Evolutionary conservation across 2,888 invertebrate species (phyloP), one percentile per base, ranked within the genome.

Genomic region (Pseudococcus jackbeardsleyi): DNA sequence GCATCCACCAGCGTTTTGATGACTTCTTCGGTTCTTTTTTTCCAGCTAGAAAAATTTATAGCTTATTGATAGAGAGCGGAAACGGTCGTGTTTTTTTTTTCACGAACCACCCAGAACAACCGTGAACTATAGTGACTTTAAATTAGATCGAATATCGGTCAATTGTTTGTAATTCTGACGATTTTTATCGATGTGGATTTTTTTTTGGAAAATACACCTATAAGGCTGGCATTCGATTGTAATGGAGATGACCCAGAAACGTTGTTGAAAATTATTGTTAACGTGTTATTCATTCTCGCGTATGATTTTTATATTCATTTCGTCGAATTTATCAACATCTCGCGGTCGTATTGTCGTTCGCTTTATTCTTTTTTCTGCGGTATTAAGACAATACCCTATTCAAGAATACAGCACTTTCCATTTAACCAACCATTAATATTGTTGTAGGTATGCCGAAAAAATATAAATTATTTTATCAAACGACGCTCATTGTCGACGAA

Each of bases 391-490:
- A 72, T 72, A 72, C 26, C 68, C 26, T 33, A 72, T 72, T 33
- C 26, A 72, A 33, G 68, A 72, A 72, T 72, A 33, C 26, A 19
- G 59, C 9, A 59, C 33, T 72, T 72, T 33, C 68, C 22, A 72
- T 72, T 72, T 33, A 72, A 72, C 68, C 26, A 17, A 33, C 33
- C 68, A 72, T 15, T 72, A 72, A 72, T 33, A 33, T 17, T 33
- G 26, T 33, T 19, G 19, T 59, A 12, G 19, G 19, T 59, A 12
- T 72, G 33, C 26, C 68, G 68, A 72, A 72, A 72, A 33, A 33
- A 72, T 26, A 72, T 72, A 26, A 72, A 72, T 72, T 72, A 72
- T 72, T 72, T 33, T n/a, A 72, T 72, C 68, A 72, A 72, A 72
- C 68, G 15, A 59, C 59, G 59, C 59, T 59, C 33, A 72, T 72